Conservation (phyloP, 2,797 vertebrate genomes). For the Denticeps clupeoides region DNA sequence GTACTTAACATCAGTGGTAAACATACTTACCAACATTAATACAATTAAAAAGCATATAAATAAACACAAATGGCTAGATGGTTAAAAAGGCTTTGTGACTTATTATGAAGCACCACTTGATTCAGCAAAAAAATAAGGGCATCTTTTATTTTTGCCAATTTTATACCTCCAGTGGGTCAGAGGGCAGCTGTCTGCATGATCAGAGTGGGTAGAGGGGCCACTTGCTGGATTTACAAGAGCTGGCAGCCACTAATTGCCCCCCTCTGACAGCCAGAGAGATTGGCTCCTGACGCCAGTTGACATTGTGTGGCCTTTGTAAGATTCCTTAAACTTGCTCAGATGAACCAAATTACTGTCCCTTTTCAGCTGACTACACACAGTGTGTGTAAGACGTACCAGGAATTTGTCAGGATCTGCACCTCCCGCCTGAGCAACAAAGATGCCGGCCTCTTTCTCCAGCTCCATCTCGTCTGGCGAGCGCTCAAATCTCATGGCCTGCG, state of each 20-base stretch:
- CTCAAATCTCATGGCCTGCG: conserved; percentile 51
- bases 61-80: too few relatives aligned
- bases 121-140: too few relatives aligned
- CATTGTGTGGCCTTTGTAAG: too few relatives aligned
- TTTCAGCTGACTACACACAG: neutral
- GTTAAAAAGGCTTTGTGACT: too few relatives aligned
- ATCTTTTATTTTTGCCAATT: neutral
- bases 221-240: conserved; percentile 25
- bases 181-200: conserved; percentile 7
- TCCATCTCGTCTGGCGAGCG: conserved; percentile 72
- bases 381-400: conserved; percentile 59
- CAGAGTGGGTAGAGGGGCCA: conserved; percentile 28
- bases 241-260: conserved; percentile 30
- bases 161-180: neutral
- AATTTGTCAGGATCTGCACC: conserved; percentile 75
- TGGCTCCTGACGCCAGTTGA: conserved; percentile 32
- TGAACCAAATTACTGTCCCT: conserved; percentile 13
- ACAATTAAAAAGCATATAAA: too few relatives aligned
- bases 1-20: too few relatives aligned
- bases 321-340: conserved; percentile 15
- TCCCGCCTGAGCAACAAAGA: conserved; percentile 87
- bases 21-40: too few relatives aligned
- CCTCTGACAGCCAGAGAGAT: conserved; percentile 33
- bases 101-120: too few relatives aligned
- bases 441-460: conserved; percentile 65